Evolutionary conservation across 2,888 invertebrate genomes (phyloP).

Genomic region (Eupithecia pulchellata): DNA sequence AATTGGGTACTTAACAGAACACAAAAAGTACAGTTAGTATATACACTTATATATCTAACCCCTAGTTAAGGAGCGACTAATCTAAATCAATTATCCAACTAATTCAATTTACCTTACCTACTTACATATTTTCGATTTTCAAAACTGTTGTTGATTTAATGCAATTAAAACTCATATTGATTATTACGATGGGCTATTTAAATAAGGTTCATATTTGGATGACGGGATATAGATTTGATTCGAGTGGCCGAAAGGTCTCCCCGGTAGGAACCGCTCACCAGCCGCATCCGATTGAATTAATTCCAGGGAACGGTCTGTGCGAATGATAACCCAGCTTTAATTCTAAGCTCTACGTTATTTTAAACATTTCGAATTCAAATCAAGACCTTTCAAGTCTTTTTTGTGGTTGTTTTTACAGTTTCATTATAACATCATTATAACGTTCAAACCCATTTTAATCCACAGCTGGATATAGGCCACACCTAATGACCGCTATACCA

Average conservation of each 20-base stretch:
- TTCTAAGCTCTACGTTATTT: background rate
- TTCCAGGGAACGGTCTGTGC: slow-evolving; percentile 57
- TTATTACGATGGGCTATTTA: background rate
- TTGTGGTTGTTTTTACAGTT: too few species aligned
- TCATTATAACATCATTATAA: too few species aligned
- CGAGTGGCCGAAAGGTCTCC: slow-evolving; percentile 19
- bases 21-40: too few species aligned
- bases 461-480: too few species aligned
- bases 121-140: too few species aligned
- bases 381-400: background rate
- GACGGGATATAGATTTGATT: background rate
- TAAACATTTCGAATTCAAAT: background rate
- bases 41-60: too few species aligned
- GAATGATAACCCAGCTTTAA: background rate
- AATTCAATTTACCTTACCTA: too few species aligned
- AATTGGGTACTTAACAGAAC: too few species aligned
- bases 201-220: background rate
- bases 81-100: too few species aligned
- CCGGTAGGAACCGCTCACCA: slow-evolving; percentile 62
- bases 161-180: background rate
- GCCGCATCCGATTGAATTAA: slow-evolving; percentile 77
- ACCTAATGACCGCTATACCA: too few species aligned
- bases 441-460: too few species aligned
- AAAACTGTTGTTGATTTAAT: background rate
- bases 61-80: too few species aligned